These are phyloP conservation scores for Catagonus wagneri DNA, from an alignment of 2,113 vertebrate species.

Conservation along the genomic window DNA sequence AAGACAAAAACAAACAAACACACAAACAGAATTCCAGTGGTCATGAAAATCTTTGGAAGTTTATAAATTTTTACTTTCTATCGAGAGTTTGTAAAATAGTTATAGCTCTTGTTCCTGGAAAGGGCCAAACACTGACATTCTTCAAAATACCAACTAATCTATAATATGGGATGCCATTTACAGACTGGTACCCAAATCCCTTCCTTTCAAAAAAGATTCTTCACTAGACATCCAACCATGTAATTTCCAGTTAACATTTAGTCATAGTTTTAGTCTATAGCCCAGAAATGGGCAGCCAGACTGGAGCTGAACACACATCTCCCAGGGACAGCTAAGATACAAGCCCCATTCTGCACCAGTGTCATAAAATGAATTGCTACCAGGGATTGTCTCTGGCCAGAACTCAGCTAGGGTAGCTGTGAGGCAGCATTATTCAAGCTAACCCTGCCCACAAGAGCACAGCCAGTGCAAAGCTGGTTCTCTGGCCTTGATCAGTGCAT, in stretches of 20 bases:
- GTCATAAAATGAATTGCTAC: background rate
- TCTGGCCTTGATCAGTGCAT: background rate
- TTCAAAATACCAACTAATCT: background rate
- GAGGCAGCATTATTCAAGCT: background rate
- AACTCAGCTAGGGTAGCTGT: background rate
- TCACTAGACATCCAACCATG: background rate
- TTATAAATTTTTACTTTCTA: background rate
- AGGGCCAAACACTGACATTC: background rate
- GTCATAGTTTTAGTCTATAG: background rate
- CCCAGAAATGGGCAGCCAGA: background rate
- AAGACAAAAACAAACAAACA: too few species aligned
- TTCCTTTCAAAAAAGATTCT: background rate
- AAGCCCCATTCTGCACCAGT: background rate
- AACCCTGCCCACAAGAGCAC: background rate
- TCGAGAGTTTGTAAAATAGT: background rate
- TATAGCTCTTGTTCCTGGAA: slow-evolving; percentile 12
- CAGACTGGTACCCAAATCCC: background rate
- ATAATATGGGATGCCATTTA: background rate
- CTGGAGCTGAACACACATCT: background rate
- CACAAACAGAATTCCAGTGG: background rate
- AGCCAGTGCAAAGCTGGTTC: background rate
- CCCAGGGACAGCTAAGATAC: background rate
- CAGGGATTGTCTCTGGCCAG: background rate
- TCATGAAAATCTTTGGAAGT: background rate
- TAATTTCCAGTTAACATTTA: slow-evolving; percentile 34